Base-by-base conservation (phyloP, 2,888 invertebrate species). In the Lissonota sp. region DNA sequence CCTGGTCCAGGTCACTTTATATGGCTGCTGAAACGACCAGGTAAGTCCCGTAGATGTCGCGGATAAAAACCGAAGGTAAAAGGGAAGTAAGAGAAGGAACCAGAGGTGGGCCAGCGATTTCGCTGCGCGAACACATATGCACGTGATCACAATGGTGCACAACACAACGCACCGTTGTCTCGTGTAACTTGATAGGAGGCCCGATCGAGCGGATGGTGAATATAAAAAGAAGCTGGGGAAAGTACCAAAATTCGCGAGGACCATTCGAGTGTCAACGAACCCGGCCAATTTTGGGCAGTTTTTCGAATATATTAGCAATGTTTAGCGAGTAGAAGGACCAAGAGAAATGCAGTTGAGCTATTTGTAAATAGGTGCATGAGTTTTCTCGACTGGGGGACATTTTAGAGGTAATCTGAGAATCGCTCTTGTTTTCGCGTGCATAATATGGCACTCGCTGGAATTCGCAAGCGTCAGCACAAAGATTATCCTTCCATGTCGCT, bases 401-500 rank as follows among this genome's bases (percentile, higher is more conserved):
- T 7, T 26, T 49, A 57, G 44, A 55, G 55, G 81, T 81, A 83
- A 85, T 84, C 64, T 75, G 82, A 86, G 81, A 84, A 82, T 82
- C 79, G 63, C 70, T 74, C 82, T 73, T 76, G 80, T 84, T 85
- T 82, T 82, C 71, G 76, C 26, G 26, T 26, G 26, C 3, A 26
- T 26, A 26, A 80, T n/a, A n/a, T 73, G 74, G 58, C 70, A 58
- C 77, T 75, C 55, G 66, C 26, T 44, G 62, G 72, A 79, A 74
- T 72, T 74, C 12, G 53, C 74, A 70, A 79, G 74, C 77, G 79
- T 85, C 81, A 83, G 71, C 82, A 74, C 74, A 42, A 71, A 53
- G 63, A 78, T 81, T 78, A 75, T 87, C 83, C 79, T 87, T 83
- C 79, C 82, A 82, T 51, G 77, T 71, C 55, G 62, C 55, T 44